Conservation (phyloP, 1,140 invertebrate genomes). For the Pseudomyrmex gracilis region DNA sequence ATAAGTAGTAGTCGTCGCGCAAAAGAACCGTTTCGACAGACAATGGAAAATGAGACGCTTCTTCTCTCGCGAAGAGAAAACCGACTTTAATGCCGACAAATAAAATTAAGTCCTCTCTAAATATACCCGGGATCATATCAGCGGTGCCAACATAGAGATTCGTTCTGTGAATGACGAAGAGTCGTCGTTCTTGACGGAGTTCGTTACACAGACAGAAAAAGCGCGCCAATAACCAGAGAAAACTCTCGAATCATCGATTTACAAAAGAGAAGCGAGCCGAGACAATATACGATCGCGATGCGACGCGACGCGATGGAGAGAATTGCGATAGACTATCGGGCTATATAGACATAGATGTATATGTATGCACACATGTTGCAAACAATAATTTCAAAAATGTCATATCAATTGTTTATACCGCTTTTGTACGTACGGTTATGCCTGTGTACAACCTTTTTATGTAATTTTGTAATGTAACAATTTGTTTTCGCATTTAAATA, state of each 20-base stretch:
- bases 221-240: slow-evolving; percentile 35
- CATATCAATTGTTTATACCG: too few species aligned
- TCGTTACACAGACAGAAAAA: slow-evolving; percentile 27
- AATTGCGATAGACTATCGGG: too few species aligned
- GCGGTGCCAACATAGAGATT: slow-evolving; percentile 62
- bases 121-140: slow-evolving; percentile 74
- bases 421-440: too few species aligned
- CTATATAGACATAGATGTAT: slow-evolving; percentile 11
- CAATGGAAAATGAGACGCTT: slow-evolving; percentile 24
- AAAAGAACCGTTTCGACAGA: slow-evolving; percentile 10
- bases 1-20: slow-evolving; percentile 9
- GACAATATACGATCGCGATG: slow-evolving; percentile 45
- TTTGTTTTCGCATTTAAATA: too few species aligned
- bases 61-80: slow-evolving; percentile 10
- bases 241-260: slow-evolving; percentile 51
- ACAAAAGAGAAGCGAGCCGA: slow-evolving; percentile 29
- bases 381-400: too few species aligned
- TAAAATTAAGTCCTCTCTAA: slow-evolving; percentile 75
- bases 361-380: neutral
- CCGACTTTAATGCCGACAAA: slow-evolving; percentile 70
- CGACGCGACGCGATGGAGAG: slow-evolving; percentile 4
- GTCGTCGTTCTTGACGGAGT: slow-evolving; percentile 42
- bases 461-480: too few species aligned
- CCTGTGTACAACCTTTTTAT: too few species aligned
- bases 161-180: slow-evolving; percentile 48